Conservation (phyloP, 1,140 invertebrate genomes). For the Meloidogyne chitwoodi region DNA sequence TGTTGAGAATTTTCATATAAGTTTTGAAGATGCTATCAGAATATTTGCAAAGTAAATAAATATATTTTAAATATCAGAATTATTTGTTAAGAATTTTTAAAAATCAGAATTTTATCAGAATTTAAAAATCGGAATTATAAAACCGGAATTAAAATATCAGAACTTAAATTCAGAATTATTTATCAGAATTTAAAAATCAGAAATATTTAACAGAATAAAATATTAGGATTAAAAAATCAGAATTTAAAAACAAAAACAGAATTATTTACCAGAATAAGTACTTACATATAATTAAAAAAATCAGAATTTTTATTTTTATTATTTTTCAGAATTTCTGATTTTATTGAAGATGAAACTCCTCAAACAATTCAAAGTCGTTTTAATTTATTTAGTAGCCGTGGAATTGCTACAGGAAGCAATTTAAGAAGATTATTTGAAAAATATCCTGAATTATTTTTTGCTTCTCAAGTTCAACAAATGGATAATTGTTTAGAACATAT, state of each 20-base stretch:
- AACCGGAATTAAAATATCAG: too few species aligned
- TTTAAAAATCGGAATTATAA: too few species aligned
- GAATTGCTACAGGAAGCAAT: conserved; percentile 18
- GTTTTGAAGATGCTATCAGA: conserved; percentile 28
- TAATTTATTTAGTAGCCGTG: conserved; percentile 26
- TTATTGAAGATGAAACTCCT: neutral
- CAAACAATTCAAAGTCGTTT: conserved; percentile 19
- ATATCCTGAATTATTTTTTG: conserved; percentile 46
- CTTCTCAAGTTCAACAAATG: conserved; percentile 32
- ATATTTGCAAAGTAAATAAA: conserved; percentile 28
- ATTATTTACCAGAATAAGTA: too few species aligned
- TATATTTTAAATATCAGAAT: neutral
- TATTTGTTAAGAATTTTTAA: neutral
- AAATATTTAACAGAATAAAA: too few species aligned
- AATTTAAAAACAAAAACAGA: too few species aligned
- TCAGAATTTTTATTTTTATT: neutral
- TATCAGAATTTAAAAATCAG: too few species aligned
- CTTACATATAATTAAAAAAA: too few species aligned
- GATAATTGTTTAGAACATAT: conserved; percentile 24
- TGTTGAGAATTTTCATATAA: conserved; percentile 16
- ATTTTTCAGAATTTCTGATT: neutral
- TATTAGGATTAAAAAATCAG: too few species aligned
- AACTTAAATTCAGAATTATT: neutral
- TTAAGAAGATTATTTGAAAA: conserved; percentile 27
- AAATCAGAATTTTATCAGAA: too few species aligned